Base-by-base conservation (phyloP, 2,113 vertebrate species). In the Turnix velox region DNA sequence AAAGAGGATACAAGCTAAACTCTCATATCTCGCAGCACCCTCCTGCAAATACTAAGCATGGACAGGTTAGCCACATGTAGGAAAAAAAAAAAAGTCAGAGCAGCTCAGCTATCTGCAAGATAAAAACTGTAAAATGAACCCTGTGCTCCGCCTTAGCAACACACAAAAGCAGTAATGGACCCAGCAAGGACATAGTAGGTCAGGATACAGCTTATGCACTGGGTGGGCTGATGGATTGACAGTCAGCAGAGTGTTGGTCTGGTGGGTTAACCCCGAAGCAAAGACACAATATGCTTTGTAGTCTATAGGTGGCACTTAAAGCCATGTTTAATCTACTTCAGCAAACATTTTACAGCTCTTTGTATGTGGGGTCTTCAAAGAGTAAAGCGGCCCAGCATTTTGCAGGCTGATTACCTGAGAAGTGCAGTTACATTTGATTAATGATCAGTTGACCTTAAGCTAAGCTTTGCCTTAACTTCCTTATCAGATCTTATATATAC, bases 401-500 rank as follows among this genome's bases (percentile, higher is more conserved):
- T 89, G 80, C 74, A 91, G 86, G 89, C 84, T 92, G 94, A 96
- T 94, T 96, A 96, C 95, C 91, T 95, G 91, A 92, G 88, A 93
- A 94, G 74, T 85, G 87, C 89, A 91, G 95, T 92, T 92, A 90
- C 61, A 79, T 84, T 89, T 95, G 94, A 96, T 95, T 94, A 96
- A 96, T 92, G 96, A 95, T 94, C 93, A 94, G 92, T 92, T 95
- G 88, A 95, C 92, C 93, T 95, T 91, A 95, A 94, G 71, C 79
- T 90, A 87, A 95, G 95, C 91, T 94, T 94, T 87, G 79, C 84
- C 84, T 92, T 73, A 83, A 91, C 94, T 94, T 94, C 92, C 90
- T 96, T 96, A 96, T 96, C 96, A 94, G 96, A 96, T 94, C 89
- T 95, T 94, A 94, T 90, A 96, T 68, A 94, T 90, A 95, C 93